Base-by-base conservation (phyloP, 2,888 invertebrate genomes). In the Acronicta alni region DNA sequence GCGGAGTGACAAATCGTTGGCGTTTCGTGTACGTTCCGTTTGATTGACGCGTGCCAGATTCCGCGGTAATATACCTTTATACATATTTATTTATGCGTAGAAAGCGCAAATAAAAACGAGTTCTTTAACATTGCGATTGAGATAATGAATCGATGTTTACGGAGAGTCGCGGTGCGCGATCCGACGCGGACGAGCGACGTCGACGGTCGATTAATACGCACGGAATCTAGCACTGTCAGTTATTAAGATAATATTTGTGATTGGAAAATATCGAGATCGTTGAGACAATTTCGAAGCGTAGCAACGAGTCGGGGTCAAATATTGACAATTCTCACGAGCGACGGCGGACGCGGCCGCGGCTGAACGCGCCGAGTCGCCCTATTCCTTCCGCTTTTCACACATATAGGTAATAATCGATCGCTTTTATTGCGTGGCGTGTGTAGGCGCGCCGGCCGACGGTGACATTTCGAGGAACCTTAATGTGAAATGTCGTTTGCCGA, bases 31-130 rank as follows among this genome's bases (percentile, higher is more conserved):
- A 85, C 85, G 87, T 90, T 88, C 85, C 87, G 87, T 91, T 90
- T 94, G 93, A 94, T 93, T 94, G 94, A 94, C 93, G 92, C 92
- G 93, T 90, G 92, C 92, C 89, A 93, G 90, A 92, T 93, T 89
- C 90, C 85, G 78, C 83, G 74, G 83, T 81, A 88, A 89, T 88
- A 89, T 86, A 88, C 88, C 87, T 92, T 89, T 88, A 89, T 88
- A 87, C 89, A 87, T 91, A 92, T 92, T 91, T 92, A 92, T 91
- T 89, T 92, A 90, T 83, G 89, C 87, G 86, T 92, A 92, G 93
- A 94, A 93, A 94, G 93, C 85, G 90, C 92, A 93, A 93, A 93
- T 92, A 93, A 87, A 89, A 88, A 90, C 91, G 86, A 80, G 92
- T 91, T 90, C 82, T 84, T 86, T 84, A 82, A 87, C 88, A 88